Conservation (phyloP, 1,140 invertebrate species). For the Argopecten irradians region DNA sequence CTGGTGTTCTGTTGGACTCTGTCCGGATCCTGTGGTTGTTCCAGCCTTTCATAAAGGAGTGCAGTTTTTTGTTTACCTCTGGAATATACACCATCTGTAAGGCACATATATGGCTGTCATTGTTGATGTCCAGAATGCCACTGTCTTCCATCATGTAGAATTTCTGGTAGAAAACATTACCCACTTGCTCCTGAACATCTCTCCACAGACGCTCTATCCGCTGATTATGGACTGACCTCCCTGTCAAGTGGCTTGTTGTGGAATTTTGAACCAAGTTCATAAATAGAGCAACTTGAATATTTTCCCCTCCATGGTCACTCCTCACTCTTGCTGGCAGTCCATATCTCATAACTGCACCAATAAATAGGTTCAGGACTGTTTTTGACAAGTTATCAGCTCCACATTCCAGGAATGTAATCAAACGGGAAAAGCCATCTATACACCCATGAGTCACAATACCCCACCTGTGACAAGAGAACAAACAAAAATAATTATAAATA, state of each 20-base stretch:
- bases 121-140: slow-evolving; percentile 37
- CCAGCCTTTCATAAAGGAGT: slow-evolving; percentile 31
- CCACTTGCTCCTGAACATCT: slow-evolving; percentile 50
- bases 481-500: neutral
- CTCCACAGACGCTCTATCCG: slow-evolving; percentile 53
- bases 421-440: slow-evolving; percentile 56
- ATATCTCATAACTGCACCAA: slow-evolving; percentile 25
- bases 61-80: neutral
- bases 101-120: slow-evolving; percentile 9
- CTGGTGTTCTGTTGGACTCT: neutral
- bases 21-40: slow-evolving; percentile 40
- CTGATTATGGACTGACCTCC: slow-evolving; percentile 54
- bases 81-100: slow-evolving; percentile 19
- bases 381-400: slow-evolving; percentile 40
- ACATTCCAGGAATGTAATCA: slow-evolving; percentile 46
- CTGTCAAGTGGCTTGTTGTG: slow-evolving; percentile 36
- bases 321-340: slow-evolving; percentile 29
- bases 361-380: slow-evolving; percentile 30
- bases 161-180: slow-evolving; percentile 43
- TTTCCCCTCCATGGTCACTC: slow-evolving; percentile 37
- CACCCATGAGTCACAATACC: slow-evolving; percentile 56
- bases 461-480: slow-evolving; percentile 44
- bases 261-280: slow-evolving; percentile 15
- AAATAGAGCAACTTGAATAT: slow-evolving; percentile 6
- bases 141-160: slow-evolving; percentile 53